These are phyloP conservation scores for Eupelmus urozonus DNA, from an alignment of 2,888 invertebrate species.

Conservation along the genomic window DNA sequence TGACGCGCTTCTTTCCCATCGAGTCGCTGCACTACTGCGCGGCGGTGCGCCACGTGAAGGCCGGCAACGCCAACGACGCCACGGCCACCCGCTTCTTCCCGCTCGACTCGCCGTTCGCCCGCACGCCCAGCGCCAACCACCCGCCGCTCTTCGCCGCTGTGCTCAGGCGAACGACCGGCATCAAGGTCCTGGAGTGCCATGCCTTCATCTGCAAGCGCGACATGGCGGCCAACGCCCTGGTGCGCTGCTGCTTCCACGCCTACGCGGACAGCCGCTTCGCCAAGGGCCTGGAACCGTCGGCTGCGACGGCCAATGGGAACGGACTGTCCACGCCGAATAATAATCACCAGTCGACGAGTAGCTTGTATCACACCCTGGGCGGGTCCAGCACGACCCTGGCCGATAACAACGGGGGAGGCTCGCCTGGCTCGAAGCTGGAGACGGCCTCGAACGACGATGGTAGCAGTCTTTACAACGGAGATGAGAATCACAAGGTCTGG, in stretches of 20 bases:
- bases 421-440: slow-evolving; percentile 48
- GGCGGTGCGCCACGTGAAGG: slow-evolving; percentile 90
- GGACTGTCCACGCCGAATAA: slow-evolving; percentile 76
- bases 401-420: slow-evolving; percentile 56
- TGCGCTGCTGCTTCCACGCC: slow-evolving; percentile 97
- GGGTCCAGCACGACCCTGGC: slow-evolving; percentile 76
- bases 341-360: slow-evolving; percentile 63
- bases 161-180: slow-evolving; percentile 95
- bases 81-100: slow-evolving; percentile 94
- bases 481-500: slow-evolving; percentile 97
- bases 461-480: slow-evolving; percentile 89
- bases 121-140: slow-evolving; percentile 94
- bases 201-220: slow-evolving; percentile 98
- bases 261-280: slow-evolving; percentile 97
- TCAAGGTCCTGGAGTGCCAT: slow-evolving; percentile 99
- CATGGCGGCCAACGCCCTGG: slow-evolving; percentile 97
- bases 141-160: slow-evolving; percentile 98
- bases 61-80: slow-evolving; percentile 76
- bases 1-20: slow-evolving; percentile 97
- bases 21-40: slow-evolving; percentile 97
- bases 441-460: slow-evolving; percentile 73
- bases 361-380: slow-evolving; percentile 75
- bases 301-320: slow-evolving; percentile 63
- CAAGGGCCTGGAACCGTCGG: slow-evolving; percentile 79
- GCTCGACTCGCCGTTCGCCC: slow-evolving; percentile 96